Evolutionary conservation across 1,140 invertebrate species (phyloP).

Genomic region (Capitella teleta): DNA sequence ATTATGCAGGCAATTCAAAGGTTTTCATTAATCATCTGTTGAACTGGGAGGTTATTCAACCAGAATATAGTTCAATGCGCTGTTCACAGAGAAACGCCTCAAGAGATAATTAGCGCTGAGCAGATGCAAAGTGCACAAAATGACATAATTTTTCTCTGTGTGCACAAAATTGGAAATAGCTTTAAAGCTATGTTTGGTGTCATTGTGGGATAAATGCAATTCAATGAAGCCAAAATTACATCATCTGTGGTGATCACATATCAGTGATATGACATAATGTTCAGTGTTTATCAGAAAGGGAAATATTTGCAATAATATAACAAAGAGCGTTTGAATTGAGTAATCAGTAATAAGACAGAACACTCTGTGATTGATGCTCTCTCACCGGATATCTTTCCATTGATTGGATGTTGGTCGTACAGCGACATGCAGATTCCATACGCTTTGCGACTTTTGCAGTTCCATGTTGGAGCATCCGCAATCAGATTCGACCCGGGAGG

Average conservation of each 20-base stretch:
- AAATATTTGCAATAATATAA: not conserved
- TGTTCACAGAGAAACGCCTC: too few relatives aligned
- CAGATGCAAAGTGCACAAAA: not conserved
- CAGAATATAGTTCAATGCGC: too few relatives aligned
- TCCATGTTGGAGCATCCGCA: slow-evolving; percentile 30
- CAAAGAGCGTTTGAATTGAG: not conserved
- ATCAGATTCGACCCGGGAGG: too few relatives aligned
- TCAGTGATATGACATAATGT: not conserved
- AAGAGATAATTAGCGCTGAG: not conserved
- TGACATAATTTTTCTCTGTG: not conserved
- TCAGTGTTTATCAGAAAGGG: not conserved
- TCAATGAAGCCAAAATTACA: slow-evolving; percentile 1
- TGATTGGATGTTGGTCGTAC: slow-evolving; percentile 40
- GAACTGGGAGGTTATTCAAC: too few relatives aligned
- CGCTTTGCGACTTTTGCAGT: slow-evolving; percentile 31
- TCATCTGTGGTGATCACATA: not conserved
- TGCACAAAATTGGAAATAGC: not conserved
- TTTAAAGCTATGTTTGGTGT: not conserved
- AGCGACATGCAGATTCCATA: slow-evolving; percentile 39
- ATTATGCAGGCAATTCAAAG: too few relatives aligned
- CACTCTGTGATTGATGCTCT: not conserved
- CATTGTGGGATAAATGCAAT: not conserved
- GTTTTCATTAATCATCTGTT: too few relatives aligned
- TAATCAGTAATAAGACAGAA: not conserved
- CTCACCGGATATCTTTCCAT: slow-evolving; percentile 38